These are phyloP conservation scores for Spilarctia lutea DNA, from an alignment of 2,888 invertebrate genomes.

Conservation along the genomic window DNA sequence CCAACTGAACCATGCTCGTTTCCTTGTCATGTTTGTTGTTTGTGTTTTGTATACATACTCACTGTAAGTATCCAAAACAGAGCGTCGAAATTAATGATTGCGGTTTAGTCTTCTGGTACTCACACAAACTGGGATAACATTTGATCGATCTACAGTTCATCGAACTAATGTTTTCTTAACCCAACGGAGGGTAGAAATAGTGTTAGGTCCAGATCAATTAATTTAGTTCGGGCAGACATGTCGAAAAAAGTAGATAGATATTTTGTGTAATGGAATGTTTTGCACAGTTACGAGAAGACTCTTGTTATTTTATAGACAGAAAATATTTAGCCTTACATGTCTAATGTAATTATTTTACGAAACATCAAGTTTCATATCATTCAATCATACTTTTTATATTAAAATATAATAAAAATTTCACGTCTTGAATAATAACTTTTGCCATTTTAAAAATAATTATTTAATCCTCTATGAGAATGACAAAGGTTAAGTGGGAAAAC, in stretches of 20 bases:
- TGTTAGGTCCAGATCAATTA: neutral
- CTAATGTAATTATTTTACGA: no score
- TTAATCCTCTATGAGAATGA: neutral
- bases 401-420: neutral
- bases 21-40: neutral
- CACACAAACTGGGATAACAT: neutral
- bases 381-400: neutral
- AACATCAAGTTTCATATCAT: neutral
- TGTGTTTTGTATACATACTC: neutral
- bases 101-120: neutral
- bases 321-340: neutral
- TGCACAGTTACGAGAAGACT: neutral
- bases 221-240: neutral
- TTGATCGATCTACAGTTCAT: neutral
- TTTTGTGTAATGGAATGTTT: neutral
- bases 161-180: neutral
- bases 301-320: neutral
- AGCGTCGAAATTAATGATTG: neutral
- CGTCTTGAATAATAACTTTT: neutral
- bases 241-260: neutral
- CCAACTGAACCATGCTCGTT: neutral
- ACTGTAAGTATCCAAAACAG: neutral
- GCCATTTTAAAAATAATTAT: neutral
- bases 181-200: neutral
- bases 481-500: neutral